A percentile compares a stretch with the other conserved stretches of the same genome.
phyloP scores from a whole-genome alignment of 2,797 vertebrate genomes.

The Labeo calbasu region DNA sequence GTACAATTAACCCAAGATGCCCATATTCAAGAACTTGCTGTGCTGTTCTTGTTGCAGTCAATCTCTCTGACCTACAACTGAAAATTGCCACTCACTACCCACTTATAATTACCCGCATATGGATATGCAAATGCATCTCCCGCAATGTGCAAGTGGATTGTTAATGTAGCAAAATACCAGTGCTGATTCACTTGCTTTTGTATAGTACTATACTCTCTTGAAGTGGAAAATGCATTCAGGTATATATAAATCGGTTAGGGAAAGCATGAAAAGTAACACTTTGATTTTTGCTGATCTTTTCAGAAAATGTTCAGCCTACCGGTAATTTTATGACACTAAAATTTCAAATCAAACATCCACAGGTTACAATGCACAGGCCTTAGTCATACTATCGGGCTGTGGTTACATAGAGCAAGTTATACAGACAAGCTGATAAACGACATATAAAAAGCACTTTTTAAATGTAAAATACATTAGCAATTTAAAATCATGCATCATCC shows the following conservation, averaged over 20 bases:
- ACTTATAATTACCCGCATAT: conserved; percentile 33
- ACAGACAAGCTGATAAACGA: neutral
- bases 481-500: neutral
- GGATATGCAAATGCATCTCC: conserved; percentile 16
- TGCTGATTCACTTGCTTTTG: neutral
- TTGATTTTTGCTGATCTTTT: neutral
- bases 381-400: neutral
- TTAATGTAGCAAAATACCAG: conserved; percentile 2
- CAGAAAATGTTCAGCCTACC: neutral
- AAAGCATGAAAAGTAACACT: neutral
- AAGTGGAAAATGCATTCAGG: neutral
- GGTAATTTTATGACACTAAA: neutral
- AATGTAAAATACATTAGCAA: neutral
- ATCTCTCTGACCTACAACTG: conserved; percentile 31
- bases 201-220: neutral
- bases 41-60: conserved; percentile 4
- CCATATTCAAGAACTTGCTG: neutral
- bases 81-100: conserved; percentile 1
- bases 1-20: neutral
- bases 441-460: neutral
- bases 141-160: neutral
- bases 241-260: neutral
- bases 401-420: neutral
- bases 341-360: neutral
- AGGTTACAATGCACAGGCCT: neutral